phyloP scores from a whole-genome alignment of 2,797 vertebrate genomes.

The Mionectes olivaceus region DNA sequence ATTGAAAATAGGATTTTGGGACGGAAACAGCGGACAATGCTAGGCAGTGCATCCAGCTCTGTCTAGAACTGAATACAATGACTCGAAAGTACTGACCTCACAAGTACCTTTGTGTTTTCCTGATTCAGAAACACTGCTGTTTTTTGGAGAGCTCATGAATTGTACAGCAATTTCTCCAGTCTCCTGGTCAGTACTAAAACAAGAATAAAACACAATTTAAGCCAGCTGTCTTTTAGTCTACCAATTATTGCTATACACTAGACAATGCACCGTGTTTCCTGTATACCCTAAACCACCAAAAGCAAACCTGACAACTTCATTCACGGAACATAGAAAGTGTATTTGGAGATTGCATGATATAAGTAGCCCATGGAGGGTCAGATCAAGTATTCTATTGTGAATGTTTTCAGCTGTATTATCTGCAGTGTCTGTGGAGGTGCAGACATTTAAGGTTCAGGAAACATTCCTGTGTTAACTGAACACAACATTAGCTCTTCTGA shows the following conservation, averaged over 20 bases:
- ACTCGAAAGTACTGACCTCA: not conserved
- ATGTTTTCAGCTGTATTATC: not conserved
- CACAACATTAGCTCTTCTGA: not conserved
- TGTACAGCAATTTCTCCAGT: not conserved
- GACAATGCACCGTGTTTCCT: not conserved
- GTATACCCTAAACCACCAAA: not conserved
- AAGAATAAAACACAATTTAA: not conserved
- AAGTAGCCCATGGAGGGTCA: not conserved
- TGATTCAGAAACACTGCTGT: not conserved
- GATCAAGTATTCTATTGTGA: not conserved
- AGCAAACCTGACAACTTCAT: not conserved
- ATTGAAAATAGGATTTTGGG: slow-evolving; percentile 11
- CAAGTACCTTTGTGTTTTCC: slow-evolving; percentile 35
- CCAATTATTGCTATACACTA: not conserved
- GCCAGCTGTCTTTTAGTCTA: not conserved
- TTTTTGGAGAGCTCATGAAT: slow-evolving; percentile 14
- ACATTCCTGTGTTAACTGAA: not conserved
- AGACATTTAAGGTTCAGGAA: not conserved
- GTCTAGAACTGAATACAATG: slow-evolving; percentile 13
- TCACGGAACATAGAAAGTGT: not conserved
- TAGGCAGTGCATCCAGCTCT: slow-evolving; percentile 14
- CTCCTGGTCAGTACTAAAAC: not conserved
- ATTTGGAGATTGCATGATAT: not conserved
- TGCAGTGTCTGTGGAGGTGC: not conserved
- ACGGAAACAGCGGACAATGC: not conserved